Percentiles rank a stretch among this genome's conserved stretches.
phyloP scores from a whole-genome alignment of 2,113 vertebrate genomes.

The Apaloderma vittatum region DNA sequence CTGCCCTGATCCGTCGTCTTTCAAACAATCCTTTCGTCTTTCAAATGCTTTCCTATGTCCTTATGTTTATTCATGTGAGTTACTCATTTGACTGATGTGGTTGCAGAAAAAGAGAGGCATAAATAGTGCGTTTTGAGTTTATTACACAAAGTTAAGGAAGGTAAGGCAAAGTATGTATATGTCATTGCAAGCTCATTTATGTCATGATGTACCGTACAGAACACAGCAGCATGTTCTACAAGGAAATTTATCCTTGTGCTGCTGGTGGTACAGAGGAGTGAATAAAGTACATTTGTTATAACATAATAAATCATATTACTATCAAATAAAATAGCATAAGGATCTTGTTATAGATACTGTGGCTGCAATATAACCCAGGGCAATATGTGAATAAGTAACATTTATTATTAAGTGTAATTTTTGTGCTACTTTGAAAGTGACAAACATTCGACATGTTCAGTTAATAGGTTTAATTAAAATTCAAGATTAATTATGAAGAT shows the following conservation, averaged over 20 bases:
- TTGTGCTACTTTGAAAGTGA: conserved; percentile 39
- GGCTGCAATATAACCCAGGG: conserved; percentile 22
- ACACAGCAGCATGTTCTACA: neutral
- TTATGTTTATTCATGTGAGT: conserved; percentile 13
- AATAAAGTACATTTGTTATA: conserved; percentile 27
- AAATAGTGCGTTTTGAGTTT: neutral
- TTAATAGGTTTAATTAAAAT: conserved; percentile 72
- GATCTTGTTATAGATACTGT: conserved; percentile 18
- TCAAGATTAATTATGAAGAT: conserved; percentile 62
- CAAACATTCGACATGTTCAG: conserved; percentile 56
- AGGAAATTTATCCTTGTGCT: conserved; percentile 15
- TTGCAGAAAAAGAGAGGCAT: neutral
- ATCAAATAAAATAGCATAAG: neutral
- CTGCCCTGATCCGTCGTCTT: neutral
- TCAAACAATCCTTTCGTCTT: too few species aligned
- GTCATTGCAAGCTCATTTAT: conserved; percentile 35
- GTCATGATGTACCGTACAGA: neutral
- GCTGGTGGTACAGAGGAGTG: conserved; percentile 12
- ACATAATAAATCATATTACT: conserved; percentile 54
- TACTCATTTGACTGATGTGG: neutral
- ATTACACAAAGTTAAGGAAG: neutral
- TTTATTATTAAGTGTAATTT: conserved; percentile 36
- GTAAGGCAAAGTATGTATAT: neutral
- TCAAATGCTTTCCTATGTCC: neutral
- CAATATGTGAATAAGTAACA: neutral